phyloP scores from a whole-genome alignment of 1,140 invertebrate genomes.

The Chironomus tepperi region DNA sequence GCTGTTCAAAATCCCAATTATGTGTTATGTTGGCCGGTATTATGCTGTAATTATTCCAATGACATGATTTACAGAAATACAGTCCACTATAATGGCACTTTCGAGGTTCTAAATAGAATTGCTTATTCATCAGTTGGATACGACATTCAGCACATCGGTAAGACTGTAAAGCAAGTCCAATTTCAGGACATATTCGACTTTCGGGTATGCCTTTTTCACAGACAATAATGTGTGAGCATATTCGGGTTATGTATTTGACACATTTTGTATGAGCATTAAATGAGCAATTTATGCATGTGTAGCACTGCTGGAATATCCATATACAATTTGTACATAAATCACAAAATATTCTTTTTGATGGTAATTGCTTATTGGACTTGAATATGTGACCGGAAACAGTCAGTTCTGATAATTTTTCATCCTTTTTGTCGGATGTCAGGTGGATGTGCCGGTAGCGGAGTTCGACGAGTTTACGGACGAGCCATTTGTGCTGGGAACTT shows the following conservation, averaged over 20 bases:
- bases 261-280: conserved; percentile 70
- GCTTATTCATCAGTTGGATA: conserved; percentile 62
- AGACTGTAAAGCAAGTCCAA: conserved; percentile 62
- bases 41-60: conserved; percentile 71
- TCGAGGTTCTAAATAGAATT: conserved; percentile 59
- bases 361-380: not conserved
- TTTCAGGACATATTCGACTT: conserved; percentile 71
- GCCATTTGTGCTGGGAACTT: not conserved
- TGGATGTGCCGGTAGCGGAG: not conserved
- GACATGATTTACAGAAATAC: conserved; percentile 85
- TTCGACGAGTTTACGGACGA: not conserved
- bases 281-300: conserved; percentile 49
- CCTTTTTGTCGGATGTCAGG: not conserved
- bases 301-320: conserved; percentile 56
- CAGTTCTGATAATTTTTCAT: not conserved
- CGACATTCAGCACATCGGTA: conserved; percentile 76
- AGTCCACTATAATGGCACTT: conserved; percentile 83
- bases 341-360: not conserved
- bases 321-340: conserved; percentile 40
- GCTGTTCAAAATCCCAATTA: conserved; percentile 88
- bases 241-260: conserved; percentile 56
- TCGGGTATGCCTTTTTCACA: conserved; percentile 66
- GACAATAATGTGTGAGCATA: conserved; percentile 67
- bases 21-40: conserved; percentile 84
- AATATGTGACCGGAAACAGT: not conserved